Evolutionary conservation across 2,113 vertebrate genomes (phyloP).

Genomic region (Nipponia nippon): DNA sequence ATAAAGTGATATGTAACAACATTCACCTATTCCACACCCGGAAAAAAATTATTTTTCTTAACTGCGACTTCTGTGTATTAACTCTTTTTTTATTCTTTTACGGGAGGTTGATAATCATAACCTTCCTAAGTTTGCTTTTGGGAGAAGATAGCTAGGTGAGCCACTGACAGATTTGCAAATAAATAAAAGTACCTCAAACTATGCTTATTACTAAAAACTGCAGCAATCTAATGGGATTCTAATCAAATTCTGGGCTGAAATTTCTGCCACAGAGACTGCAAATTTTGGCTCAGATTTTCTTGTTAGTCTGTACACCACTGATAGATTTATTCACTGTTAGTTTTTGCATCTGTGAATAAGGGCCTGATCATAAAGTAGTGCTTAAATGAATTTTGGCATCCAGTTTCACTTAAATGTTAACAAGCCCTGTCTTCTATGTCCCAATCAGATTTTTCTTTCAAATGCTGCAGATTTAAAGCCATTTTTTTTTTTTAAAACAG

Average conservation of each 20-base stretch:
- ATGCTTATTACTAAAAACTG: background rate
- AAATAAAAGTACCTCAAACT: background rate
- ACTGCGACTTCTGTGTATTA: background rate
- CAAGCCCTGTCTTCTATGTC: background rate
- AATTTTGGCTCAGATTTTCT: background rate
- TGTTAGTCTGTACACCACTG: background rate
- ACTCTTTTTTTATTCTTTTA: background rate
- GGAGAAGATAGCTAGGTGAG: background rate
- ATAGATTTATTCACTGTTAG: too few relatives aligned
- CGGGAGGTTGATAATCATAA: background rate
- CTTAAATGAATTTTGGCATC: background rate
- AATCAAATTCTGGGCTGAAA: background rate
- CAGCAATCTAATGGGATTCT: background rate
- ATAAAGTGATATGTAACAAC: fast-evolving
- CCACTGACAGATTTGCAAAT: background rate
- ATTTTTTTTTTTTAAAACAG: background rate
- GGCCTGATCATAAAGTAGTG: background rate
- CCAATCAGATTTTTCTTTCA: background rate
- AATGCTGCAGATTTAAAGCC: background rate
- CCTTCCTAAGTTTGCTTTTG: background rate
- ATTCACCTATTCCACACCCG: background rate
- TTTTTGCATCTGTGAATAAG: background rate
- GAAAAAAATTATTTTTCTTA: background rate
- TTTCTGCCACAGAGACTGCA: background rate
- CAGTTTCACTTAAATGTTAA: background rate